A percentile compares a stretch with the other conserved stretches of the same genome.
These are phyloP conservation scores for Diuraphis noxia DNA, from an alignment of 1,140 invertebrate species.

Conservation along the genomic window DNA sequence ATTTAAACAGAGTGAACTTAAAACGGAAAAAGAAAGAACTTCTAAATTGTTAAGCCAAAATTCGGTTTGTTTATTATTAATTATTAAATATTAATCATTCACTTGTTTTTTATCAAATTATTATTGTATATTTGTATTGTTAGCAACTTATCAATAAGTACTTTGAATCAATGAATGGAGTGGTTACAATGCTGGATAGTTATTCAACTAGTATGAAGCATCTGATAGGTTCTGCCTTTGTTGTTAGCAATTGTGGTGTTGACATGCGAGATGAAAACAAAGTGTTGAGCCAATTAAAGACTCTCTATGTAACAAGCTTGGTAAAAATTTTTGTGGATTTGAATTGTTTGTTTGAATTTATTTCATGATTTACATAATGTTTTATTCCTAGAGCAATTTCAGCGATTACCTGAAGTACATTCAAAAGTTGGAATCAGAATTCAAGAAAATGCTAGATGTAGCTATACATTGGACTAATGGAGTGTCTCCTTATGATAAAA, in stretches of 20 bases:
- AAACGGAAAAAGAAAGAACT: background rate
- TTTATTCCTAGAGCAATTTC: background rate
- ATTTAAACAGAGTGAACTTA: constrained; percentile 1
- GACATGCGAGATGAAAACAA: background rate
- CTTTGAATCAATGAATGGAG: background rate
- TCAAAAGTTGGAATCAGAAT: background rate
- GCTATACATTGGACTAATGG: background rate
- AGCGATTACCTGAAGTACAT: background rate
- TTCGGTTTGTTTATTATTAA: background rate
- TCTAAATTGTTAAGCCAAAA: background rate
- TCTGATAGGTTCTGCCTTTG: background rate
- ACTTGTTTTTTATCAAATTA: background rate
- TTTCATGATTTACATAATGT: background rate
- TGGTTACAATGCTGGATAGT: background rate
- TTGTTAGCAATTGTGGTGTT: background rate
- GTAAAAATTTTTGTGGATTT: background rate
- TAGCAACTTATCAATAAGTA: constrained; percentile 28
- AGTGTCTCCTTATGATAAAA: constrained; percentile 33
- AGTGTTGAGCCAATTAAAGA: constrained; percentile 8
- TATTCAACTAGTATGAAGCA: background rate
- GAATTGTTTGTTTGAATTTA: background rate
- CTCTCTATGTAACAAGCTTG: background rate
- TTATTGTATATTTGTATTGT: background rate
- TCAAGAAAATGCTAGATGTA: background rate
- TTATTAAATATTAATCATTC: background rate